phyloP scores from a whole-genome alignment of 2,113 vertebrate genomes.

The Hippocampus guttulatus region DNA sequence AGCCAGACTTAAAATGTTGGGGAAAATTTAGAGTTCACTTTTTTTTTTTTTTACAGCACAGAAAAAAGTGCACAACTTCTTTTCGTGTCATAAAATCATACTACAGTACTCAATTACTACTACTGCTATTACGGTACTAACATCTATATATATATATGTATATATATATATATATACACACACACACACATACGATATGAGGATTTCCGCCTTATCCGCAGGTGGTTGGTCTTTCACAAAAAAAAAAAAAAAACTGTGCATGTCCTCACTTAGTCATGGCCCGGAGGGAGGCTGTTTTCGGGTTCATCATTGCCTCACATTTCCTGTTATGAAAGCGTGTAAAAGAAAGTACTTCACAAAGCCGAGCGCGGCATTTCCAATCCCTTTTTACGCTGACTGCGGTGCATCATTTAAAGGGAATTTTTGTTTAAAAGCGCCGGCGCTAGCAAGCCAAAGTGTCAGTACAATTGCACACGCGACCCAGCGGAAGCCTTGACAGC shows the following conservation, averaged over 20 bases:
- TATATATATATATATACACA: too few species aligned
- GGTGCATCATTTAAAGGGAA: slow-evolving; percentile 31
- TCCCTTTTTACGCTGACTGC: neutral
- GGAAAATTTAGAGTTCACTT: too few species aligned
- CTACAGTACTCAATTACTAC: too few species aligned
- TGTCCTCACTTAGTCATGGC: slow-evolving; percentile 34
- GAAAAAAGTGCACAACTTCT: too few species aligned
- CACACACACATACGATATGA: neutral
- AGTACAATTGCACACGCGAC: slow-evolving; percentile 51
- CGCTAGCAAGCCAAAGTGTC: slow-evolving; percentile 43
- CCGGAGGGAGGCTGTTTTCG: slow-evolving; percentile 27
- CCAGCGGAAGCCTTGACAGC: slow-evolving; percentile 53
- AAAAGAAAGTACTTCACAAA: slow-evolving; percentile 45
- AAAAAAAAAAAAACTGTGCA: slow-evolving; percentile 24
- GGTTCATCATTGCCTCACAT: slow-evolving; percentile 48
- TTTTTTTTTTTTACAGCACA: too few species aligned
- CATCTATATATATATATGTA: too few species aligned
- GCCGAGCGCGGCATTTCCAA: slow-evolving; percentile 17
- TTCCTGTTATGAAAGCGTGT: slow-evolving; percentile 63
- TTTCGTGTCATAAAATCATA: too few species aligned
- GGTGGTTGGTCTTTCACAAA: slow-evolving; percentile 19
- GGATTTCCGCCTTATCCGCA: neutral
- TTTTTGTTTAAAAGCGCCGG: slow-evolving; percentile 37
- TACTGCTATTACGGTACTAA: too few species aligned
- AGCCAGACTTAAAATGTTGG: too few species aligned